A percentile compares a stretch with the other conserved stretches of the same genome.
These are phyloP conservation scores for Elmis aenea DNA, from an alignment of 2,888 invertebrate species.

Conservation along the genomic window DNA sequence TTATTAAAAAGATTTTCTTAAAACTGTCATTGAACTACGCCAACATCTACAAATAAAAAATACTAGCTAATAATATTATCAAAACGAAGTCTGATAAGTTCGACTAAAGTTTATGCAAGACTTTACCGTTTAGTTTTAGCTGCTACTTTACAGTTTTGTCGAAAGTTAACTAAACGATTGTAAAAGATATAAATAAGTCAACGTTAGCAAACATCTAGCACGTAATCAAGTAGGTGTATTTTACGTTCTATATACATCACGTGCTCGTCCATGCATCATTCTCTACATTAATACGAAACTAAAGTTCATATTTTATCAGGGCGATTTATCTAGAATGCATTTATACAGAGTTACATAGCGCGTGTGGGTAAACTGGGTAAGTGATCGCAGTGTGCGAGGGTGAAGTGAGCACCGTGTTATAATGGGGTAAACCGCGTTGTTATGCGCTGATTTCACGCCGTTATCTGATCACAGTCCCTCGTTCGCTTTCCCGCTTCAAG, in stretches of 20 bases:
- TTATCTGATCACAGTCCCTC: conserved; percentile 45
- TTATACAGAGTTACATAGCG: conserved; percentile 37
- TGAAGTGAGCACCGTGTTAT: conserved; percentile 40
- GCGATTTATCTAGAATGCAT: conserved; percentile 47
- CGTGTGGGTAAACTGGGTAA: conserved; percentile 30
- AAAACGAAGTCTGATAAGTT: too few relatives aligned
- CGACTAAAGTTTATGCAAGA: too few relatives aligned
- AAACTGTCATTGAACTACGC: too few relatives aligned
- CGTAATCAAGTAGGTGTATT: conserved; percentile 5
- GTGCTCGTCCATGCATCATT: conserved; percentile 39
- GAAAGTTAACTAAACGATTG: too few relatives aligned
- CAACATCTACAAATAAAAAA: too few relatives aligned
- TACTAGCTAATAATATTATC: too few relatives aligned
- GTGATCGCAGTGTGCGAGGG: conserved; percentile 27
- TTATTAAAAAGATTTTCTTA: too few relatives aligned
- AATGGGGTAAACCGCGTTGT: conserved; percentile 49
- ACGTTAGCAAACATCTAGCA: too few relatives aligned
- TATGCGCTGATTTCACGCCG: conserved; percentile 48
- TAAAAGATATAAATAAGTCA: too few relatives aligned
- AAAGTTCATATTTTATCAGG: conserved; percentile 46
- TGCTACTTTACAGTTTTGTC: too few relatives aligned
- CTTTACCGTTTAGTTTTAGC: too few relatives aligned
- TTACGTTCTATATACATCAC: conserved; percentile 15
- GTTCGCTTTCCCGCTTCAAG: conserved; percentile 27
- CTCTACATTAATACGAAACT: conserved; percentile 42